phyloP scores from a whole-genome alignment of 2,797 vertebrate genomes.

The Tenualosa ilisha region DNA sequence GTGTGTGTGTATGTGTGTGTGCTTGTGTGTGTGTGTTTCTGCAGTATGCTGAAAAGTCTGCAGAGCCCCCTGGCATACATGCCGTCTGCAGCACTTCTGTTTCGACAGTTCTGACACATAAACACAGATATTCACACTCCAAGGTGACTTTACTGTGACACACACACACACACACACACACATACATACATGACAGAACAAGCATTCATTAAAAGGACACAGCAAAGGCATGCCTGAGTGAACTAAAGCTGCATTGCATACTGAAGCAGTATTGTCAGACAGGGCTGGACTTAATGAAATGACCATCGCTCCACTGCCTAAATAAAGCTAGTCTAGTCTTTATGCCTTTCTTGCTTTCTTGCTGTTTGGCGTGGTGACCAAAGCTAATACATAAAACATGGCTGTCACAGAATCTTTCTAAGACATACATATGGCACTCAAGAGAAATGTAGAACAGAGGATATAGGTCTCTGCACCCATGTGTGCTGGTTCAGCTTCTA shows the following conservation, averaged over 20 bases:
- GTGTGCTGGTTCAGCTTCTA: no score
- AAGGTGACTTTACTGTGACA: slow-evolving; percentile 24
- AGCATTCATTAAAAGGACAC: not conserved
- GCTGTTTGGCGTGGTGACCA: not conserved
- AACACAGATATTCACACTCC: slow-evolving; percentile 8
- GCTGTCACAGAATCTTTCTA: not conserved
- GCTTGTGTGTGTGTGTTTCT: not conserved
- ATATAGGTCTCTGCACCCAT: no score
- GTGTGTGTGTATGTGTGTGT: no score
- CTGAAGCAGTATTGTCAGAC: not conserved
- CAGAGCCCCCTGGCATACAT: not conserved
- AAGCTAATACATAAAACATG: not conserved
- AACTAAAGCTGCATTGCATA: not conserved
- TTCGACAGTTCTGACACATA: not conserved
- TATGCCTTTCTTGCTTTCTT: no score
- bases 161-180: not conserved
- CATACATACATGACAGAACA: not conserved
- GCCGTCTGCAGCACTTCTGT: not conserved
- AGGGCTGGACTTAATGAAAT: not conserved
- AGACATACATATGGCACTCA: not conserved
- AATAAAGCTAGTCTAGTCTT: not conserved
- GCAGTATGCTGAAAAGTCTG: not conserved
- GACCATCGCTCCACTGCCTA: not conserved
- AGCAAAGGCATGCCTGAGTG: not conserved
- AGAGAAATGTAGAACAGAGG: not conserved